Evolutionary conservation across 1,140 invertebrate genomes (phyloP).

Genomic region (Apocrypta bakeri): DNA sequence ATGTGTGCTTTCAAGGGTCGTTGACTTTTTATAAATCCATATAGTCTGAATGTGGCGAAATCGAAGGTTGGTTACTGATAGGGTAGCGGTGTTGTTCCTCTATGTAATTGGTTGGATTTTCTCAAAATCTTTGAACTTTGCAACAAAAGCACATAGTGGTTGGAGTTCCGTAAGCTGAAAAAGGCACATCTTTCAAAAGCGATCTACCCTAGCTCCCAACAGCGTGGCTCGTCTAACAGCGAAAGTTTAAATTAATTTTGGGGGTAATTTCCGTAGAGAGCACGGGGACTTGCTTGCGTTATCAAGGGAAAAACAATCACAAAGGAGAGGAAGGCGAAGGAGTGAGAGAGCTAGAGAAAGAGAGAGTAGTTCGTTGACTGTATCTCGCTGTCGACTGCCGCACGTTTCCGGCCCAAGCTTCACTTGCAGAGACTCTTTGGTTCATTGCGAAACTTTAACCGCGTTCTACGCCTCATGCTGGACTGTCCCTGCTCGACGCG

Average conservation of each 20-base stretch:
- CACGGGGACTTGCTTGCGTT: slow-evolving; percentile 42
- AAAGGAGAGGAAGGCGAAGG: background rate
- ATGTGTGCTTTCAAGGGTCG: background rate
- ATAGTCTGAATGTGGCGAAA: background rate
- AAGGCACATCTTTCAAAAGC: background rate
- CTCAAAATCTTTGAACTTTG: no score
- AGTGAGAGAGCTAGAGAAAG: no score
- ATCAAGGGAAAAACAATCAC: slow-evolving; percentile 56
- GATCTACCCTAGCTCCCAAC: background rate
- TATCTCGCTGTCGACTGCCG: slow-evolving; percentile 56
- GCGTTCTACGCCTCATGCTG: background rate
- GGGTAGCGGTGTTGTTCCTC: no score
- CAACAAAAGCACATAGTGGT: background rate
- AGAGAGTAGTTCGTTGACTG: slow-evolving; percentile 25
- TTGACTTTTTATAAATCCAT: background rate
- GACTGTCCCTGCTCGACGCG: background rate
- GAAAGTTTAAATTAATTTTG: slow-evolving; percentile 61
- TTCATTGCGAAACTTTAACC: slow-evolving; percentile 1
- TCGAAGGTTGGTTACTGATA: background rate
- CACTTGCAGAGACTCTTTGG: slow-evolving; percentile 1
- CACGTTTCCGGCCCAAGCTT: slow-evolving; percentile 27
- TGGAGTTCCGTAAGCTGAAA: background rate
- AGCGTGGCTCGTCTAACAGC: slow-evolving; percentile 2
- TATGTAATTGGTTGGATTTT: no score
- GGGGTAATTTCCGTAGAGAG: slow-evolving; percentile 55